Percentiles rank a stretch among this genome's conserved stretches.
Evolutionary conservation across 2,113 vertebrate genomes (phyloP).

Genomic region (Apeltes quadracus): DNA sequence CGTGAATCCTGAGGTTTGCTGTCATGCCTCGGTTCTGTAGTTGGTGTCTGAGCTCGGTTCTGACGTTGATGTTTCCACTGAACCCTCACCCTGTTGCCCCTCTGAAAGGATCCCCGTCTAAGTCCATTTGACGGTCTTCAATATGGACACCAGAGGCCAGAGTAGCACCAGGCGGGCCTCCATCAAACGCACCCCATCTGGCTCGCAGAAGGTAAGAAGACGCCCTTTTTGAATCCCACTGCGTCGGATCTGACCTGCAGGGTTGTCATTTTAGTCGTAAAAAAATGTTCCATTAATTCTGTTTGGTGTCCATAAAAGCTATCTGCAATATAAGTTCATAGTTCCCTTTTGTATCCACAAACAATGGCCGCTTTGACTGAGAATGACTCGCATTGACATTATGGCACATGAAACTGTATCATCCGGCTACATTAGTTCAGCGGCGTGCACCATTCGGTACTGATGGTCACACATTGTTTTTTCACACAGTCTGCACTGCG

Average conservation of each 20-base stretch:
- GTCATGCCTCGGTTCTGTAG: constrained; percentile 14
- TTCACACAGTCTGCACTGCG: constrained; percentile 21
- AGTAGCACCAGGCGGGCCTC: constrained; percentile 85
- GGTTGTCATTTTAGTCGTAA: neutral
- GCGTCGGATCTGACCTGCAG: neutral
- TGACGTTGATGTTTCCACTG: constrained; percentile 6
- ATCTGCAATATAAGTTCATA: neutral
- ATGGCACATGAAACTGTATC: constrained; percentile 15
- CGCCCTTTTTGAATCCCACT: constrained; percentile 17
- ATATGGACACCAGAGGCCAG: constrained; percentile 68
- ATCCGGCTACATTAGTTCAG: neutral
- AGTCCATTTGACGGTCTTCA: constrained; percentile 31
- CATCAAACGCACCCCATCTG: constrained; percentile 89
- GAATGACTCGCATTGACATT: neutral
- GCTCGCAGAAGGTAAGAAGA: constrained; percentile 93
- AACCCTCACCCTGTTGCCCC: constrained; percentile 35
- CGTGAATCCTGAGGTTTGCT: constrained; percentile 11
- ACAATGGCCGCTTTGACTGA: neutral
- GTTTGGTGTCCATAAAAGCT: neutral
- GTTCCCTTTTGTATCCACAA: neutral
- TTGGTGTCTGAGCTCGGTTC: neutral
- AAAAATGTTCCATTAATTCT: neutral
- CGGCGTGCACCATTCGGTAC: too few relatives aligned
- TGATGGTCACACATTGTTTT: neutral
- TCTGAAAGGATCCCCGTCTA: constrained; percentile 42